Evolutionary conservation across 2,113 vertebrate species (phyloP).

Genomic region (Gobius niger): DNA sequence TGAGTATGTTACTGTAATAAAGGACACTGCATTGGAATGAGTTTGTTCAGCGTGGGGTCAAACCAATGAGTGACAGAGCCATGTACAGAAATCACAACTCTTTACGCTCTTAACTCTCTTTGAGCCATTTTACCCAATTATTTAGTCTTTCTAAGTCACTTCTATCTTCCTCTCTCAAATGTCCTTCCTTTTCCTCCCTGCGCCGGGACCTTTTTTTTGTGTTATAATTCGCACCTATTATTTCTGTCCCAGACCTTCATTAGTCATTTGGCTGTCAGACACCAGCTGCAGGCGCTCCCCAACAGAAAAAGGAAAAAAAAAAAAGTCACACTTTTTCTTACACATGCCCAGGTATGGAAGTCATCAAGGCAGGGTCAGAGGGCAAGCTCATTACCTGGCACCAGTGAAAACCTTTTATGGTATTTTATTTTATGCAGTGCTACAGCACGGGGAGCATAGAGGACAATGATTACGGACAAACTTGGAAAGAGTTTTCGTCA

Average conservation of each 20-base stretch:
- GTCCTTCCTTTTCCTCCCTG: constrained; percentile 62
- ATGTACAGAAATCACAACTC: neutral
- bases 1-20: neutral
- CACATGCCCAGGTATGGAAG: constrained; percentile 97
- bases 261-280: constrained; percentile 96
- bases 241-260: constrained; percentile 95
- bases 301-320: constrained; percentile 83
- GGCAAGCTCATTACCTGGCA: constrained; percentile 98
- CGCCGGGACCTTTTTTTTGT: constrained; percentile 60
- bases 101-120: neutral
- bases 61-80: neutral
- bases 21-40: neutral
- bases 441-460: constrained; percentile 65
- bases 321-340: constrained; percentile 83
- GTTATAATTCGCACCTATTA: constrained; percentile 87
- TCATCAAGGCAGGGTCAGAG: constrained; percentile 94
- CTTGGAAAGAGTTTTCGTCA: neutral
- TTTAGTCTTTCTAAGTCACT: constrained; percentile 30
- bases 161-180: constrained; percentile 45
- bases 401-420: constrained; percentile 95
- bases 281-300: constrained; percentile 87
- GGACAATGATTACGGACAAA: neutral
- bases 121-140: constrained; percentile 15
- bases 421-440: constrained; percentile 84
- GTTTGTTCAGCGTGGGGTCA: neutral